A percentile compares a stretch with the other conserved stretches of the same genome.
Conservation (phyloP, 2,888 invertebrate species). For the Encarsia formosa region DNA sequence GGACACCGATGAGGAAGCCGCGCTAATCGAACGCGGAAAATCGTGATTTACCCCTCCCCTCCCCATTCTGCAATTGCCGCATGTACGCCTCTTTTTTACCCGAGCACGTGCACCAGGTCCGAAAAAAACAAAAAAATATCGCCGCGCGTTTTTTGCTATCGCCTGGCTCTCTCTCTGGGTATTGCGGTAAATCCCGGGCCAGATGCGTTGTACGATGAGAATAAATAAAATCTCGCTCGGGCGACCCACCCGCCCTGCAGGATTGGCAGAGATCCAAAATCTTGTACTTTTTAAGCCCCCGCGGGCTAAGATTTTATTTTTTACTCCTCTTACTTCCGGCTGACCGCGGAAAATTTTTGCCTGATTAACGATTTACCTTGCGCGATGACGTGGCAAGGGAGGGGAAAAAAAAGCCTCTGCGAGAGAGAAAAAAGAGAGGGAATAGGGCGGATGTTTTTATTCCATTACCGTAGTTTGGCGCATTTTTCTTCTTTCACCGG, state of each 20-base stretch:
- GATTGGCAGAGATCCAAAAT: slow-evolving; percentile 44
- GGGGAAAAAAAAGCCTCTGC: no score
- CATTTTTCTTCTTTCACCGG: not conserved
- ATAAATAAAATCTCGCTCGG: slow-evolving; percentile 37
- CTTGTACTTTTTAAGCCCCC: no score
- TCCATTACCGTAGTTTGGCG: slow-evolving; percentile 6
- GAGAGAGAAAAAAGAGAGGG: no score
- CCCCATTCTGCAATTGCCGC: no score
- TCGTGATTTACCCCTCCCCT: no score
- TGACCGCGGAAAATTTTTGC: slow-evolving; percentile 43
- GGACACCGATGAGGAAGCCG: slow-evolving; percentile 19
- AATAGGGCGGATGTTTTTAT: slow-evolving; percentile 23
- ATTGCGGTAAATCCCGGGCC: no score
- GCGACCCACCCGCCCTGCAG: slow-evolving; percentile 9
- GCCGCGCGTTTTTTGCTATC: no score
- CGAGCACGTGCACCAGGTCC: no score
- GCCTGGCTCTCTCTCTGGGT: no score
- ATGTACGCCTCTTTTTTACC: no score
- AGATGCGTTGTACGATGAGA: slow-evolving; percentile 20
- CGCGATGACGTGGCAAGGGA: slow-evolving; percentile 8
- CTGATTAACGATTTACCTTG: slow-evolving; percentile 45
- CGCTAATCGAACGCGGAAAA: slow-evolving; percentile 43
- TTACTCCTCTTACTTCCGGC: not conserved
- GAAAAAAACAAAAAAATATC: not conserved
- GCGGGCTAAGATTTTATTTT: slow-evolving; percentile 12